Evolutionary conservation across 2,113 vertebrate species (phyloP), one percentile per base, ranked within the genome.

Genomic region (Nipponia nippon): DNA sequence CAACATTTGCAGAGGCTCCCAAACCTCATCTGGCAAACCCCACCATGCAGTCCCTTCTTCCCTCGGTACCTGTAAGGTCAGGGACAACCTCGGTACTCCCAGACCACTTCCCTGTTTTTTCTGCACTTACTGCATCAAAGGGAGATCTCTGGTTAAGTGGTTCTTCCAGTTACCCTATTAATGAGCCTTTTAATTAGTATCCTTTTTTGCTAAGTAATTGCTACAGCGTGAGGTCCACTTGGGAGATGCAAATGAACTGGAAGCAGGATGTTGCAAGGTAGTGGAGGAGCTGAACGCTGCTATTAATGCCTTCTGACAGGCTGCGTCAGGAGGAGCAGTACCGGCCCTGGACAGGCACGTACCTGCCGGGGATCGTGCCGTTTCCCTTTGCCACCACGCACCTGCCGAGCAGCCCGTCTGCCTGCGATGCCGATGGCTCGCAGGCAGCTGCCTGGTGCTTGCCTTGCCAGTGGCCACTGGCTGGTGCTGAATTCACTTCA

Each of bases 171-270:
- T 78, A 73, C 76, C 90, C 65, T 56, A 76, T 87, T 95, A 79
- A 92, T 10, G 66, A 97, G 89, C 70, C 92, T 94, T 89, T 95
- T 95, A 95, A 93, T 97, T 89, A 89, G 36, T 29, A 66, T 38
- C 27, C 11, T 82, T 70, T 80, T 52, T 40, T 63, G 36, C 84
- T 80, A 78, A 94, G 71, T 81, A 87, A 93, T 97, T 90, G 78
- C 89, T 73, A 23, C 53, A 27, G 77, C 14, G 0, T 30, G 34
- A 63, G 87, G 40, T n/a, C 71, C 59, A 5, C 88, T 38, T 6
- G 90, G 83, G 88, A 86, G 83, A 90, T 46, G 82, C 89, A 88
- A 62, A 55, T n/a, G 65, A 76, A 40, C 30, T 81, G 83, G 85
- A 38, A 83, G 87, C 44, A 52, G 71, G 71, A 66, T 13, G 77